These are phyloP conservation scores for Tenthredo amoena DNA, from an alignment of 2,888 invertebrate species.

Conservation along the genomic window DNA sequence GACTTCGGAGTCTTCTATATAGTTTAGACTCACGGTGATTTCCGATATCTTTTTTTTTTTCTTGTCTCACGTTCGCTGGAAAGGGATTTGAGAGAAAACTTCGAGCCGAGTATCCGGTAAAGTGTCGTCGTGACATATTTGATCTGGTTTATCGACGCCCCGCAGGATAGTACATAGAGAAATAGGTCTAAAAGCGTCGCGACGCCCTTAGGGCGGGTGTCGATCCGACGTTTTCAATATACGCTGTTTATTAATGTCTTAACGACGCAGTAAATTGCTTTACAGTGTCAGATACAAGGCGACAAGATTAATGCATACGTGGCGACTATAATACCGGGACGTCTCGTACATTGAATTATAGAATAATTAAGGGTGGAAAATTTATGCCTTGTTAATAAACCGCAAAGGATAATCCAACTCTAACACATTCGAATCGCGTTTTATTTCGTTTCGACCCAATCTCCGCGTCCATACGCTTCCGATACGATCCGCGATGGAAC, in stretches of 20 bases:
- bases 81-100: background rate
- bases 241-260: conserved; percentile 31
- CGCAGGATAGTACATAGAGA: conserved; percentile 1
- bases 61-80: background rate
- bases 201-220: conserved; percentile 44
- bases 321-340: background rate
- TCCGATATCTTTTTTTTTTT: background rate
- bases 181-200: conserved; percentile 38
- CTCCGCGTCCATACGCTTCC: background rate
- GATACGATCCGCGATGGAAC: background rate
- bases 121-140: conserved; percentile 30
- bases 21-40: background rate
- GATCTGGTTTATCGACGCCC: conserved; percentile 36
- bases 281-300: background rate
- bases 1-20: background rate
- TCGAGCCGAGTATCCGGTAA: background rate
- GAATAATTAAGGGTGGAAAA: conserved; percentile 29
- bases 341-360: conserved; percentile 27
- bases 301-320: conserved; percentile 31
- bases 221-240: conserved; percentile 33
- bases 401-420: background rate
- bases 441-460: background rate
- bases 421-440: background rate
- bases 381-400: conserved; percentile 30
- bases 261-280: conserved; percentile 43